phyloP scores from a whole-genome alignment of 2,797 vertebrate species.

The Enteromius paludinosus region DNA sequence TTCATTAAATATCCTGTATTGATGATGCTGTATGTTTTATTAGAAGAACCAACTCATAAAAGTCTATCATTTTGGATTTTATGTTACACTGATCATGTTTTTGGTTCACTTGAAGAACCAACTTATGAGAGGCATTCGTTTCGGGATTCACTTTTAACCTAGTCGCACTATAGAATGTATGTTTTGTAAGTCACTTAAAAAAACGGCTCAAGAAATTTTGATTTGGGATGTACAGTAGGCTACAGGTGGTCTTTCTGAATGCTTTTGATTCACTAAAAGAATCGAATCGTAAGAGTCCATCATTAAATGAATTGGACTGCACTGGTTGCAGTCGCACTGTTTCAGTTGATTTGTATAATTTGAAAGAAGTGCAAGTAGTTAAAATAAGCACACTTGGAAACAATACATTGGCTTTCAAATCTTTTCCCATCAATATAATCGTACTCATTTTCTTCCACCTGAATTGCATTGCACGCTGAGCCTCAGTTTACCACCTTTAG shows the following conservation, averaged over 20 bases:
- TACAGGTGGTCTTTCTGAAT: neutral
- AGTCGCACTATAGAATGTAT: neutral
- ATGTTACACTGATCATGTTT: neutral
- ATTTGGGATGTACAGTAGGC: neutral
- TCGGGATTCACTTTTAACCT: neutral
- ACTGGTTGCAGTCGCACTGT: neutral
- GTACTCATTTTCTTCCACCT: slow-evolving; percentile 22
- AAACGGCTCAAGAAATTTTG: neutral
- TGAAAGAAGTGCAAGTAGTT: neutral
- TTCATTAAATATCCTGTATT: neutral
- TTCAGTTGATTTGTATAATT: slow-evolving; percentile 34
- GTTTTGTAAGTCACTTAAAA: neutral
- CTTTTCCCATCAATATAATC: slow-evolving; percentile 1
- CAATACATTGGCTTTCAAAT: neutral
- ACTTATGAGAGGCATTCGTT: neutral
- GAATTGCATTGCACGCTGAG: neutral
- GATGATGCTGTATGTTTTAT: neutral
- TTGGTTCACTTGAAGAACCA: neutral
- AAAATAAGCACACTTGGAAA: neutral
- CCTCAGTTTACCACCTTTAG: slow-evolving; percentile 5
- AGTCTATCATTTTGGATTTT: neutral
- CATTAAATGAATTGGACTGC: neutral
- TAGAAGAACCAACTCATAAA: neutral
- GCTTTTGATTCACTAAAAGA: neutral
- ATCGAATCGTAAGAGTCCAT: neutral